Conservation (phyloP, 2,113 vertebrate genomes). For the Hippoglossus stenolepis region DNA sequence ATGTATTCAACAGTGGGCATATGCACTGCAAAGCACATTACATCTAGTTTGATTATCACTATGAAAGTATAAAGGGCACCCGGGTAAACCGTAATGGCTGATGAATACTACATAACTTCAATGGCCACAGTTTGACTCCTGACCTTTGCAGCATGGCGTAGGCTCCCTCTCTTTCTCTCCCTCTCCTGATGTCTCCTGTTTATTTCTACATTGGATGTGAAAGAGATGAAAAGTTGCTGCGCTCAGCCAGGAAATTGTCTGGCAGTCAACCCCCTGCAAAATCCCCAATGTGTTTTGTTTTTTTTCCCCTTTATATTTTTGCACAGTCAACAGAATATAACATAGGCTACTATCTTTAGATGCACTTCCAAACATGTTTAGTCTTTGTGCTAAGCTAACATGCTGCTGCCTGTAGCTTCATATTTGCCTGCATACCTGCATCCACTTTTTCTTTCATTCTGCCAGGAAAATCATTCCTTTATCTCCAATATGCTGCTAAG, state of each 20-base stretch:
- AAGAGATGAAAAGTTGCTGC: not conserved
- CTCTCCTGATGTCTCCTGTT: not conserved
- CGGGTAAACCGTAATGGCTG: not conserved
- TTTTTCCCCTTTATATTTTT: not conserved
- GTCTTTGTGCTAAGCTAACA: too few species aligned
- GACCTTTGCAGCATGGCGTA: not conserved
- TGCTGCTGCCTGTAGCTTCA: too few species aligned
- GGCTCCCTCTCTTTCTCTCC: too few species aligned
- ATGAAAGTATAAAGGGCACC: not conserved
- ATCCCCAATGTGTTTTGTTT: not conserved
- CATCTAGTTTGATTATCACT: not conserved
- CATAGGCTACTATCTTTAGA: too few species aligned
- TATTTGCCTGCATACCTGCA: not conserved
- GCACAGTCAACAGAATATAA: not conserved
- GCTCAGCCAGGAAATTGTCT: not conserved
- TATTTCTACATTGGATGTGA: not conserved
- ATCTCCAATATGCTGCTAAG: not conserved
- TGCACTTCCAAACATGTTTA: too few species aligned
- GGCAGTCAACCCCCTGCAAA: not conserved
- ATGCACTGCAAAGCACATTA: not conserved
- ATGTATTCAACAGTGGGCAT: not conserved
- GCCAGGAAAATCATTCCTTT: not conserved
- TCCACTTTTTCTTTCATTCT: not conserved
- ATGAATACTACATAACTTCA: not conserved
- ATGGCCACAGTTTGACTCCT: not conserved